A percentile compares a stretch with the other conserved stretches of the same genome.
These are phyloP conservation scores for Poecile atricapillus DNA, from an alignment of 2,113 vertebrate species.

Conservation along the genomic window DNA sequence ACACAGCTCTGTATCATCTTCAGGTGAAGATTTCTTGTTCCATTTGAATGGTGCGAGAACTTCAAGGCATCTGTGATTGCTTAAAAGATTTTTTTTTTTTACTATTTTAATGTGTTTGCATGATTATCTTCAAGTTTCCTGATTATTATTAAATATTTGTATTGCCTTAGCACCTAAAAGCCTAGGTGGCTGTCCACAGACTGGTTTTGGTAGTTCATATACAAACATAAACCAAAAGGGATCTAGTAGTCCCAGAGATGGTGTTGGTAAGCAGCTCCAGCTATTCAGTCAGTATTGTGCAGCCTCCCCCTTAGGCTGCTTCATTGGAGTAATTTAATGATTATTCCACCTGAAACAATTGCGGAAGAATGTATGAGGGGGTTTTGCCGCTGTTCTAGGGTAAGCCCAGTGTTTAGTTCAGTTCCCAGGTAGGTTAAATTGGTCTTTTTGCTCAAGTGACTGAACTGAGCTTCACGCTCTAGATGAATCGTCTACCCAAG, in stretches of 20 bases:
- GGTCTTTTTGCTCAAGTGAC: neutral
- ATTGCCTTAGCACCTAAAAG: neutral
- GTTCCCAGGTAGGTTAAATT: neutral
- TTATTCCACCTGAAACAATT: neutral
- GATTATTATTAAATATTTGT: neutral
- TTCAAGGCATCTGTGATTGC: neutral
- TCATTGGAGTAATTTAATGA: neutral
- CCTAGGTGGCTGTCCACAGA: neutral
- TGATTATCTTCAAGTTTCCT: neutral
- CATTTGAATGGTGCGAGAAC: neutral
- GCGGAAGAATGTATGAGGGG: neutral
- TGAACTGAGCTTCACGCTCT: neutral
- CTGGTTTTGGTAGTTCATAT: neutral
- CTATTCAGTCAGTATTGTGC: neutral
- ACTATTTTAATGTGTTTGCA: neutral
- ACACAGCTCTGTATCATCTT: neutral
- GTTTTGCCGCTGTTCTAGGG: rapidly evolving
- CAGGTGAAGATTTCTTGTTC: neutral
- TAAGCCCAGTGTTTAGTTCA: neutral
- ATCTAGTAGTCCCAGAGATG: neutral
- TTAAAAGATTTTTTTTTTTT: neutral
- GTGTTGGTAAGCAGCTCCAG: neutral
- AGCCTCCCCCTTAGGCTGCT: neutral
- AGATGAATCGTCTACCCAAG: neutral
- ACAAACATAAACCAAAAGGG: neutral